Evolutionary conservation across 1,140 invertebrate species (phyloP), one percentile per base, ranked within the genome.

Genomic region (Halesus radiatus): DNA sequence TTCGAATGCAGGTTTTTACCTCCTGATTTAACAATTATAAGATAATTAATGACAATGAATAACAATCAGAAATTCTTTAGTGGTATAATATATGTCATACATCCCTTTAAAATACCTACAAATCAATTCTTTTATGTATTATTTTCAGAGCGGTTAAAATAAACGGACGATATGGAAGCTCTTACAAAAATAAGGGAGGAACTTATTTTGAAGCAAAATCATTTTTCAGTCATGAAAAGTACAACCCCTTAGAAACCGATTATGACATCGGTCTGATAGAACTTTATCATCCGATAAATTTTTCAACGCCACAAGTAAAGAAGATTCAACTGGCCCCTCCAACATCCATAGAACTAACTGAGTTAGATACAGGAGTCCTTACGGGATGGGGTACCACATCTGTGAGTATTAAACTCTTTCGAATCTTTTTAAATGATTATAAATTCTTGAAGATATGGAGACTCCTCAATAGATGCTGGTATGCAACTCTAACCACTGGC

Each of bases 331-430:
- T 74, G 23, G 20, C 50, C 26, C 8, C 0, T 22, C 5, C 50
- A 50, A 3, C 10, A 15, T 32, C 0, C 18, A 7, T 1, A 29
- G 3, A 29, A 7, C 20, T 54, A 16, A 23, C 15, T 22, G 52
- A n/a, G 7, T 29, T 26, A 32, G 37, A 45, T 45, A 8, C 13
- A 0, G 32, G 32, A 23, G 16, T 56, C 1, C 8, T 74, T 13
- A 54, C 72, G 23, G 72, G 72, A 56, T 74, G 72, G 72, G 72
- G 72, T 22, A 74, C 50, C 3, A 54, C 52, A 1, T 10, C 10
- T 15, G 72, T 74, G 32, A 74, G 72, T 72, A 22, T 7, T 6
- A 37, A n/a, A n/a, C n/a, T n/a, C n/a, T n/a, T n/a, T n/a, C n/a
- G n/a, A n/a, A n/a, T n/a, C n/a, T n/a, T n/a, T n/a, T n/a, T n/a